Evolutionary conservation across 2,888 invertebrate genomes (phyloP), one percentile per base, ranked within the genome.

Genomic region (Hydrotaea cyrtoneurina): DNA sequence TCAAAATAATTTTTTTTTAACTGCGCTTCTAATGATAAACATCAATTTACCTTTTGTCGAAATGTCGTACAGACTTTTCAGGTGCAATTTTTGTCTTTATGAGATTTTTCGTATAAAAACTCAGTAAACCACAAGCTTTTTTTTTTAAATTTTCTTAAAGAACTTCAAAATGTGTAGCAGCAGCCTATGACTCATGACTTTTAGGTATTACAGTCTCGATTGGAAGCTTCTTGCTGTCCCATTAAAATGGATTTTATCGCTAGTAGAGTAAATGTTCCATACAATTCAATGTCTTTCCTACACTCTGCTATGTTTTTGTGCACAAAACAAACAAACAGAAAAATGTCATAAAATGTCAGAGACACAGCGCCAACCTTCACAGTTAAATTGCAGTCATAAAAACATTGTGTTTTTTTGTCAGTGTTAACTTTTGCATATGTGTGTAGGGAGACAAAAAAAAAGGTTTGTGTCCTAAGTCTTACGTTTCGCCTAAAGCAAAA

Each of bases 301-400:
- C 36, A 4, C 15, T n/a, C n/a, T n/a, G 10, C 31, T 31, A 31
- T 2, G 7, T 7, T 31, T 2, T 31, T 4, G 31, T 31, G n/a
- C 7, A 17, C n/a, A 64, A 64, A 64, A 31, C 31, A 21, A 59
- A 59, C n/a, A n/a, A n/a, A n/a, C n/a, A n/a, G 13, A 59, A 59
- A 36, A 59, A 23, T 59, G 31, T 17, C 21, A 66, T 39, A 66
- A 66, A 66, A 43, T 66, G 66, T 19, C 66, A 66, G 7, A 66
- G 23, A 17, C 31, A 64, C 26, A 59, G 5, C 59, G 17, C 1
- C 8, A 43, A 66, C 66, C 66, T 66, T 66, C 66, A 43, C 19
- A 13, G 43, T 66, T 66, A 66, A 66, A 66, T 66, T 66, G 66
- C 66, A 66, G n/a, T 43, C 39, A 43, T 43, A 66, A 66, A 66